Conservation (phyloP, 2,797 vertebrate species). For the Caiman crocodilus region DNA sequence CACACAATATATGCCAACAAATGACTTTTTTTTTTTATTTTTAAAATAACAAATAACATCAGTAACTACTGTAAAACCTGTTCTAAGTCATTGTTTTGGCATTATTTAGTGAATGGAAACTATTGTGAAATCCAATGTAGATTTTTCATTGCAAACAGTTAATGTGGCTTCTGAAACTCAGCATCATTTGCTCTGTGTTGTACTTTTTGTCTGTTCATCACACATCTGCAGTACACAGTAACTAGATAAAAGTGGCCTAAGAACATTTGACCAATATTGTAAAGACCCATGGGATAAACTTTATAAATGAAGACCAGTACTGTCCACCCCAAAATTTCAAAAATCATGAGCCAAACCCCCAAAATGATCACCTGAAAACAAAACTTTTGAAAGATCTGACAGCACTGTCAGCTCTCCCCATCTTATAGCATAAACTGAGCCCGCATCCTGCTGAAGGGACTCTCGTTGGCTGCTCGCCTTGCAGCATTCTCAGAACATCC, state of each 20-base stretch:
- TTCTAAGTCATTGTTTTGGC: neutral
- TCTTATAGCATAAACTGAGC: too few relatives aligned
- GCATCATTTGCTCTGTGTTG: neutral
- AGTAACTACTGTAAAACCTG: neutral
- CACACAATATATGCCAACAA: constrained; percentile 83
- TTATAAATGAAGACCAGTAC: neutral
- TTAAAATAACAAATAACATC: neutral
- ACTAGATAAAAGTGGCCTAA: neutral
- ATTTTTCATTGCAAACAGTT: neutral
- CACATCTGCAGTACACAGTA: neutral
- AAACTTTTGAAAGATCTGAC: too few relatives aligned
- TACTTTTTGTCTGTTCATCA: accelerated
- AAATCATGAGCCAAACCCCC: neutral
- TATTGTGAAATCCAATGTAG: neutral
- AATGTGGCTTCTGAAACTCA: neutral
- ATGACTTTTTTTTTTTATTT: constrained; percentile 56
- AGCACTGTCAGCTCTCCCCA: too few relatives aligned
- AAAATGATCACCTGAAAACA: neutral
- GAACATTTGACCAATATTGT: neutral
- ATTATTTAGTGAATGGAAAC: neutral
- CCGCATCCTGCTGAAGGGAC: too few relatives aligned
- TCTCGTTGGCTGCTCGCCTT: too few relatives aligned
- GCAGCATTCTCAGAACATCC: too few relatives aligned
- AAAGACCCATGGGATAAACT: neutral
- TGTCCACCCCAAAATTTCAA: neutral